These are phyloP conservation scores for Dermochelys coriacea DNA, from an alignment of 2,797 vertebrate genomes.

Conservation along the genomic window DNA sequence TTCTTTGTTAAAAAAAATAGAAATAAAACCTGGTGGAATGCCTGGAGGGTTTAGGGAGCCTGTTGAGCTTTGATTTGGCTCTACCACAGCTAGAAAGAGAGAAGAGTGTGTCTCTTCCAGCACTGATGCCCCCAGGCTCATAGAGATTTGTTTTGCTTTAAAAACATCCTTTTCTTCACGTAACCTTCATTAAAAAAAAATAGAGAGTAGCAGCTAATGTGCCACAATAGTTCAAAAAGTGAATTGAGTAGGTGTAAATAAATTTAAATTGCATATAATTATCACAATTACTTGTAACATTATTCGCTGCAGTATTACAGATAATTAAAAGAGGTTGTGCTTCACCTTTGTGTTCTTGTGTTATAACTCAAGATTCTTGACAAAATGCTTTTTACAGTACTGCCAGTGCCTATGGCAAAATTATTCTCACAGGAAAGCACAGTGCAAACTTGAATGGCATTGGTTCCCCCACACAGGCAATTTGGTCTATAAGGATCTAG, in stretches of 20 bases:
- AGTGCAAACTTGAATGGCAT: not conserved
- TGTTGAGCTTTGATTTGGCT: not conserved
- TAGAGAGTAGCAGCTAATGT: not conserved
- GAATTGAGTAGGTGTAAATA: not conserved
- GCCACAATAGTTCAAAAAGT: not conserved
- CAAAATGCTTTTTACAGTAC: not conserved
- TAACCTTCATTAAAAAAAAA: not conserved
- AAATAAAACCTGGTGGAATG: not conserved
- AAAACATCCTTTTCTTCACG: not conserved
- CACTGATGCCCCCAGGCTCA: not conserved
- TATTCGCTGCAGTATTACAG: not conserved
- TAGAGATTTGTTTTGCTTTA: not conserved
- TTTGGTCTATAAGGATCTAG: not conserved
- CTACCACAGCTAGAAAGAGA: not conserved
- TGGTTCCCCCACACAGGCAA: not conserved
- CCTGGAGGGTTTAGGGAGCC: not conserved
- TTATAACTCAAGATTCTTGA: not conserved
- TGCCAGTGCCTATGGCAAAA: not conserved
- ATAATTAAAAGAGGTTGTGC: not conserved
- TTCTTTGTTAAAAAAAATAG: not conserved
- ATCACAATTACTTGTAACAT: not conserved
- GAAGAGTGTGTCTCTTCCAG: not conserved
- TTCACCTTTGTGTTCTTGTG: not conserved
- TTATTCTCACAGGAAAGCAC: not conserved
- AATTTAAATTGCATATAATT: not conserved